Base-by-base conservation (phyloP, 2,113 vertebrate species). In the Epinephelus cyanopodus region DNA sequence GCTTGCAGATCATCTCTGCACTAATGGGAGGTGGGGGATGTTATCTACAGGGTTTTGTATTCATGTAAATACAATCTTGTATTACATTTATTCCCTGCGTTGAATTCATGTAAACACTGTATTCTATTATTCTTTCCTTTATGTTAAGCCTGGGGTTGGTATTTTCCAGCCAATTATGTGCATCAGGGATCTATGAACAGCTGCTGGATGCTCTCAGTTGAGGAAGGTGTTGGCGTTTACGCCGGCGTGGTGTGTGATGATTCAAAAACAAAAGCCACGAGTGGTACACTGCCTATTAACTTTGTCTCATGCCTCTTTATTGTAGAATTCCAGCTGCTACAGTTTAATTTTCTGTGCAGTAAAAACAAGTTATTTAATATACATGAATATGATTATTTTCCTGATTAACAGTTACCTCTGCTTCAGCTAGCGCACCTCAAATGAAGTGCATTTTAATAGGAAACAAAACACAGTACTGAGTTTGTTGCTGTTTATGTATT, bases 101-200 rank as follows among this genome's bases (percentile, higher is more conserved):
- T 75, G 15, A 66, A 60, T 58, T 48, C 12, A 57, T 78, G 27
- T 45, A 62, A 87, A 83, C 64, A 68, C 6, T 62, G 21, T n/a
- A 23, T 74, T 71, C 1, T 54, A 19, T 73, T 33, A 14, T 82
- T 45, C 58, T 61, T 29, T 11, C 48, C 21, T 76, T 52, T 33
- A 64, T 74, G 66, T 63, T 62, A 25, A 68, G 71, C 60, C 53
- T 25, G 8, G 14, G 53, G 74, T 37, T 61, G 11, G 10, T 62
- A 68, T 82, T 88, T 70, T 77, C 37, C 27, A 74, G 67, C 27
- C 66, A 82, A 39, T 88, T 77, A 83, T 66, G 33, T 75, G 69
- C 61, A 86, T 56, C 72, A 70, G 42, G 64, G 78, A 70, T 79
- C 75, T 73, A 74, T 63, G 65, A 79, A 73, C 74, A 87, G 60